Percentiles rank a stretch among this genome's conserved stretches.
Evolutionary conservation across 2,797 vertebrate species (phyloP).

Genomic region (Limosa lapponica): DNA sequence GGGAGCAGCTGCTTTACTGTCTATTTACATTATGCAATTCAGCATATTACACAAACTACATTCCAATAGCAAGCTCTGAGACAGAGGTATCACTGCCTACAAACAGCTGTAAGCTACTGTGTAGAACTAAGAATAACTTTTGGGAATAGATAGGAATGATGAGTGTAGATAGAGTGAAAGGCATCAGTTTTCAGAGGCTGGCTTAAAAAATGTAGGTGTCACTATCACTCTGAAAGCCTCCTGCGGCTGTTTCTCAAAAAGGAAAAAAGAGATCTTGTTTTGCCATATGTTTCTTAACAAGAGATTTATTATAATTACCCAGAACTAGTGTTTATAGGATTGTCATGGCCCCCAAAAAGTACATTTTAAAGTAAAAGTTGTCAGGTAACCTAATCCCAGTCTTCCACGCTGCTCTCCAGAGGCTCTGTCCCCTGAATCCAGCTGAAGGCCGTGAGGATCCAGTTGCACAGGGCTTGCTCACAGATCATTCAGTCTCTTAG

Average conservation of each 20-base stretch:
- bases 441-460: background rate
- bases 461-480: background rate
- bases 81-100: background rate
- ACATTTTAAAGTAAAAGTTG: background rate
- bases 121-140: background rate
- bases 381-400: background rate
- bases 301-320: background rate
- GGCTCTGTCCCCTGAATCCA: background rate
- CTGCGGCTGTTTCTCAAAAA: background rate
- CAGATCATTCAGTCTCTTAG: background rate
- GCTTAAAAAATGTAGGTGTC: background rate
- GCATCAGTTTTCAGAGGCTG: background rate
- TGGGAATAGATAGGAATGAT: background rate
- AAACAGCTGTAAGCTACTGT: background rate
- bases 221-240: background rate
- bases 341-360: rapidly evolving
- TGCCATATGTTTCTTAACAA: background rate
- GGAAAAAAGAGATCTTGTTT: background rate
- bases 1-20: background rate
- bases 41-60: background rate
- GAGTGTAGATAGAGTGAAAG: background rate
- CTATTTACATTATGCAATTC: background rate
- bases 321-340: background rate
- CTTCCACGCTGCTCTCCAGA: background rate
- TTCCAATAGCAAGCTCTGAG: background rate